Base-by-base conservation (phyloP, 1,140 invertebrate genomes). In the Pectinophora gossypiella region DNA sequence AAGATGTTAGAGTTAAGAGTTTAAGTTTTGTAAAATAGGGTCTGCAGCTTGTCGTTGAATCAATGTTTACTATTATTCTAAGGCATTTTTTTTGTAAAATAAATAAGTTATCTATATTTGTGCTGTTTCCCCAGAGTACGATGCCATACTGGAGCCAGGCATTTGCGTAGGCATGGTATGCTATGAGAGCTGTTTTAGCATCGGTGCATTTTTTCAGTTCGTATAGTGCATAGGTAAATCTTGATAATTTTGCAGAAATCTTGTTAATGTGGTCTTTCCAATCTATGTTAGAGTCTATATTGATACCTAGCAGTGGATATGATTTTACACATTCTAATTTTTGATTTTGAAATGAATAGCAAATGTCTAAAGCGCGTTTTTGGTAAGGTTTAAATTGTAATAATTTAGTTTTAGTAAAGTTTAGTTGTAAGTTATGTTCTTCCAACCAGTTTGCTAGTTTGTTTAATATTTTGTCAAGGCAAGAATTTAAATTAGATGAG, bases 381-480 rank as follows among this genome's bases (percentile, higher is more conserved):
- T 50, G 48, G n/a, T 42, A 22, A 10, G 48, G 48, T 42, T 23
- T 40, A 42, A 50, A 50, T 22, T 50, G 35, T 6, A 50, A 21
- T 21, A 50, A 23, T 27, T 50, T 50, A 22, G 48, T 42, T 42
- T 50, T 50, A 13, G 12, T 42, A n/a, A 50, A 10, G 13, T 50
- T 50, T 13, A 50, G 48, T 15, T 23, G 10, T 13, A 50, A 20
- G 15, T 50, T 50, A 23, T 50, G 19, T 12, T 9, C 2, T 15
- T 42, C 6, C 1, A 50, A 20, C 48, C 48, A 50, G 4, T 22
- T 16, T n/a, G n/a, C n/a, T n/a, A n/a, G n/a, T n/a, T n/a, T n/a
- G n/a, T n/a, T n/a, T n/a, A n/a, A n/a, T n/a, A n/a, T n/a, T n/a
- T n/a, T n/a, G n/a, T n/a, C n/a, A n/a, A n/a, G n/a, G n/a, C n/a